Base-by-base conservation (phyloP, 2,888 invertebrate genomes). In the Zonitis immaculata region DNA sequence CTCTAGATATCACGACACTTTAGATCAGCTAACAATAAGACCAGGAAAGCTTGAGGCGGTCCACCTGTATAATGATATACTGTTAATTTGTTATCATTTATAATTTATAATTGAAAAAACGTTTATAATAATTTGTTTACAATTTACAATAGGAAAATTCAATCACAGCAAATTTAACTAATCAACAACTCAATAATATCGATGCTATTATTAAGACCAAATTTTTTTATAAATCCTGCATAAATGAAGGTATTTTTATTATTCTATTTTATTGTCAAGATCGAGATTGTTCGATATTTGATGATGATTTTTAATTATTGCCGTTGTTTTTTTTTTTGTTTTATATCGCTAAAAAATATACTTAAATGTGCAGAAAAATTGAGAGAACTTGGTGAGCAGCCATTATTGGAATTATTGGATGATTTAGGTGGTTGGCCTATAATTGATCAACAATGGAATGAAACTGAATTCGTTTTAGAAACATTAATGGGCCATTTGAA, bases 381-480 rank as follows among this genome's bases (percentile, higher is more conserved):
- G 57, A 80, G 87, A 62, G 79, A 81, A 64, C 82, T 90, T 50
- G 87, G 85, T 6, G 83, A 88, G 58, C 79, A 81, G 56, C 93
- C 93, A 0, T 76, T 94, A 30, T 68, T 86, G 48, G 80, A 84
- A 47, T 77, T 88, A 27, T 75, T 95, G 28, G 75, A 83, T 22
- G 77, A 84, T 26, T 79, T 95, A 6, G 95, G 95, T 20, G 92
- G 94, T 2, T 96, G 95, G 95, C 95, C 95, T 0, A 86, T 94
- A 39, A 73, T 89, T 22, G 78, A 81, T 54, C 69, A 77, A 0
- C 70, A 74, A 9, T 94, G 93, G 93, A 79, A 82, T 48, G 71
- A 78, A 49, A 73, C 74, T 1, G 73, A 79, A 18, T 91, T 90
- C 65, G 84, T 89, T 68, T 87, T 89, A 84, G 77, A 89, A 42